Evolutionary conservation across 1,140 invertebrate genomes (phyloP), one percentile per base, ranked within the genome.

Genomic region (Aphelenchoides avenae): DNA sequence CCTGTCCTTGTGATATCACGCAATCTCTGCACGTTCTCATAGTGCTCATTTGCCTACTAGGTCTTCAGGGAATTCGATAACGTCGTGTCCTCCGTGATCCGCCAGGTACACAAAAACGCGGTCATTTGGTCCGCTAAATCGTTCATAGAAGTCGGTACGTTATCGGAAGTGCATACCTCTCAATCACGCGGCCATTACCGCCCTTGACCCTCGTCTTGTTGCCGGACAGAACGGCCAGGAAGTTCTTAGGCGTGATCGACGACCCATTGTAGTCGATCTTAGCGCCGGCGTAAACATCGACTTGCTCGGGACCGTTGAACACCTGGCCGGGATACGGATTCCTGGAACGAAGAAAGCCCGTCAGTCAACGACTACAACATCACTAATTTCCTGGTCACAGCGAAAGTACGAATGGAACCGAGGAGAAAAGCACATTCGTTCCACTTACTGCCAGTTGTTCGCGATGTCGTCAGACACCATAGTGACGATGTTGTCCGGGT

Each of bases 381-480:
- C 31, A 9, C 31, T 20, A 52, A 52, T 13, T 46, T 46, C n/a
- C 26, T 50, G 20, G 24, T n/a, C n/a, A n/a, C n/a, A n/a, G n/a
- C n/a, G n/a, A n/a, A n/a, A n/a, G n/a, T n/a, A n/a, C n/a, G n/a
- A n/a, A n/a, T n/a, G n/a, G n/a, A n/a, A n/a, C n/a, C n/a, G n/a
- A n/a, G n/a, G n/a, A n/a, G n/a, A n/a, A n/a, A n/a, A n/a, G n/a
- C n/a, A n/a, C n/a, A n/a, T n/a, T n/a, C n/a, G n/a, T n/a, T n/a
- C n/a, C n/a, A 74, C 79, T 80, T 78, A 84, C 83, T 79, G 69
- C 42, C 40, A 18, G 71, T 80, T 82, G 57, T 82, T 37, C 4
- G 84, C 84, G 55, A 85, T 81, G 64, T 85, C 84, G 78, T 85
- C 84, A 70, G 81, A 84, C 82, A 85, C 84, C 82, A 85, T 83